Evolutionary conservation across 1,140 invertebrate genomes (phyloP), one percentile per base, ranked within the genome.

Genomic region (Drosophila paulistorum): DNA sequence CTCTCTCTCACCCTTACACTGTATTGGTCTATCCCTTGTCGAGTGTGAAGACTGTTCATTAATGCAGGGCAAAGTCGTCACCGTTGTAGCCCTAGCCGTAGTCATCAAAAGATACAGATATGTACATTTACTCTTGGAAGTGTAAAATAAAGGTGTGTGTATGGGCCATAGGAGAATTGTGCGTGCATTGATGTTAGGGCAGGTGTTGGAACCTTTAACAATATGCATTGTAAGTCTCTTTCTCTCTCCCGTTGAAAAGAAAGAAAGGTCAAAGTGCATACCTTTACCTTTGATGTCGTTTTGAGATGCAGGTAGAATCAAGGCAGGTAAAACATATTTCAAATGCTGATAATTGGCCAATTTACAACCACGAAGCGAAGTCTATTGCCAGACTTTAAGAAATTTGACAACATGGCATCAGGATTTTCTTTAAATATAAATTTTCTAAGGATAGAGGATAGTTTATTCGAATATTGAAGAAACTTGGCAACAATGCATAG

Each of bases 321-420:
- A 51, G 48, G 60, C 84, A 87, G 84, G 84, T 87, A 87, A 78
- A 81, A 57, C 77, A 87, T 75, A 84, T 87, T 89, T 89, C 84
- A 89, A 87, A 89, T 87, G 77, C 74, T 68, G 84, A 87, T 87
- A 87, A 87, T 87, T 87, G 84, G 84, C 84, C 84, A 87, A 87
- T 87, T 87, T 84, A 89, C 70, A 72, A 66, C 23, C 76, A 48
- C 61, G 39, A 33, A 59, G 58, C 57, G 74, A 65, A 54, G 48
- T 33, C 42, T 71, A 70, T 79, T 79, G 76, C 65, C 77, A 39
- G 23, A 30, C 65, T 79, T 79, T 76, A 79, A n/a, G 39, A 62
- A 76, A 39, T 76, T 69, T 54, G 73, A 59, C 73, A 75, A 75
- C 72, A 54, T n/a, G 20, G 73, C 60, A 39, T 33, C 0, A 23